These are phyloP conservation scores for Eriosoma lanigerum DNA, from an alignment of 1,140 invertebrate species.

Conservation along the genomic window DNA sequence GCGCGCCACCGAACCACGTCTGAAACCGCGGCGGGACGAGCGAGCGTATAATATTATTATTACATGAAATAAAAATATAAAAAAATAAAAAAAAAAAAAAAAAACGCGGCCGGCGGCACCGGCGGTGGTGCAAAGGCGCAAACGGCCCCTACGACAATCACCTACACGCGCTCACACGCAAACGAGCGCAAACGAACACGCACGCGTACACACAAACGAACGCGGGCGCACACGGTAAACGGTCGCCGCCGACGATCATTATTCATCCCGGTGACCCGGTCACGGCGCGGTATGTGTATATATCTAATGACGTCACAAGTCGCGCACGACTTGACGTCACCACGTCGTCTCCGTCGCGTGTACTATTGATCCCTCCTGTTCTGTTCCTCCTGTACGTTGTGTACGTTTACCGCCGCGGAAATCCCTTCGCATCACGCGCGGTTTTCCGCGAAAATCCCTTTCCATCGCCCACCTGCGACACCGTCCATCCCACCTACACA, in stretches of 20 bases:
- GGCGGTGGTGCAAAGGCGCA: neutral
- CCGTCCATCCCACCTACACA: neutral
- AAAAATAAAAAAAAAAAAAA: too few species aligned
- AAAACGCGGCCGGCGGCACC: neutral
- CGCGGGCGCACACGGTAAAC: too few species aligned
- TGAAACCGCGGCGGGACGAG: neutral
- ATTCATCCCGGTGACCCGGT: slow-evolving; percentile 37
- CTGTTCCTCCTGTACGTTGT: too few species aligned
- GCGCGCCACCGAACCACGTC: slow-evolving; percentile 44
- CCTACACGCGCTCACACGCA: too few species aligned
- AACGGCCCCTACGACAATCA: neutral
- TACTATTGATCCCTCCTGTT: neutral
- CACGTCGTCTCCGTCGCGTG: neutral
- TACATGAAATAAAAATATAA: too few species aligned
- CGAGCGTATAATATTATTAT: neutral
- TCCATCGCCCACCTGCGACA: neutral
- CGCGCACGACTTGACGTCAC: slow-evolving; percentile 28
- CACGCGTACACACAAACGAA: too few species aligned
- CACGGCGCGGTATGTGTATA: neutral
- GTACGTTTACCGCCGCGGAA: neutral
- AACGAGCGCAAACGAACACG: too few species aligned
- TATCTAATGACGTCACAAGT: slow-evolving; percentile 20
- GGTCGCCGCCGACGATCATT: slow-evolving; percentile 7
- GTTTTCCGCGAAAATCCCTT: too few species aligned
- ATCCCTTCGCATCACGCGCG: slow-evolving; percentile 16